These are phyloP conservation scores for human (Homo sapiens) DNA, from an alignment of 2,113 vertebrate genomes.

Conservation along the genomic window DNA sequence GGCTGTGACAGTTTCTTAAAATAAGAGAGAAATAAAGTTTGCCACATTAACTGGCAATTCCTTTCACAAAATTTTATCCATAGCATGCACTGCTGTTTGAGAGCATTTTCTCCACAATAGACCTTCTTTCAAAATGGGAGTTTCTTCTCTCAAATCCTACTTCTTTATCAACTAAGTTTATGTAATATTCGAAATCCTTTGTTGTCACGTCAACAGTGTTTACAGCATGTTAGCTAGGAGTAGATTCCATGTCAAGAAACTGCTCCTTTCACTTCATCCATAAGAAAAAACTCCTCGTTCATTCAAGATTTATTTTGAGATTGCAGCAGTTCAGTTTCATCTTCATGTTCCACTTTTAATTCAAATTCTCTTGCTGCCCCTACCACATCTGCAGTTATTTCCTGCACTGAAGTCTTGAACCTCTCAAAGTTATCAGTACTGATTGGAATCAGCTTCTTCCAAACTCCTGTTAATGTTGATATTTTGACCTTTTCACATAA, in stretches of 20 bases:
- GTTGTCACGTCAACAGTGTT: background rate
- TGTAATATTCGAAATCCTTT: background rate
- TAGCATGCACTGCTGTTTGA: background rate
- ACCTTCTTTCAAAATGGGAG: background rate
- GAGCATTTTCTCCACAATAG: background rate
- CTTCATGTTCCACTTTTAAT: background rate
- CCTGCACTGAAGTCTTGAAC: background rate
- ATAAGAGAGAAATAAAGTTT: background rate
- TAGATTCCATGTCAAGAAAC: background rate
- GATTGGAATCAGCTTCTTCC: background rate
- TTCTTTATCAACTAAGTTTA: background rate
- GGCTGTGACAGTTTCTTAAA: background rate
- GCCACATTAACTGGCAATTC: background rate
- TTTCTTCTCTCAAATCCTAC: background rate
- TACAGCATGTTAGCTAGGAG: background rate
- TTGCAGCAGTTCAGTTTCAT: background rate
- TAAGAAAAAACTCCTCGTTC: background rate
- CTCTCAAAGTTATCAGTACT: background rate
- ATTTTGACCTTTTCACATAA: background rate
- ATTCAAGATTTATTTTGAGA: background rate
- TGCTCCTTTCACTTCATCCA: background rate
- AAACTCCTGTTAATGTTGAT: background rate
- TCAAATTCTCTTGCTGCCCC: background rate
- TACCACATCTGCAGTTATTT: background rate
- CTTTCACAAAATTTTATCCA: background rate